A percentile compares a stretch with the other conserved stretches of the same genome.
Conservation (phyloP, 2,113 vertebrate species). For the Bungarus multicinctus region DNA sequence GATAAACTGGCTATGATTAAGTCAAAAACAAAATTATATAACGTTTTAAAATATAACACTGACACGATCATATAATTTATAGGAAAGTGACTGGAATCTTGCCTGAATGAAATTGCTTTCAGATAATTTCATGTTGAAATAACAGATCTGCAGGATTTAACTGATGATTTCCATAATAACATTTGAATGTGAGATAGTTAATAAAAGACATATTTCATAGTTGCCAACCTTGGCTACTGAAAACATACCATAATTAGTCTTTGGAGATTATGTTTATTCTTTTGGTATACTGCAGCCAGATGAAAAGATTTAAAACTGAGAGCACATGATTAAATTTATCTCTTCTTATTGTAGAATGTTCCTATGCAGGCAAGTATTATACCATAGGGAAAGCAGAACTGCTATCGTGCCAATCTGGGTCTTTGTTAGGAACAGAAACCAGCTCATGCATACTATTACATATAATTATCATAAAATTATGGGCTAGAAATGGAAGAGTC, state of each 20-base stretch:
- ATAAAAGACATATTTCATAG: conserved; percentile 64
- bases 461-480: conserved; percentile 76
- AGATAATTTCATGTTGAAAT: conserved; percentile 36
- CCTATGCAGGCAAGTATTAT: conserved; percentile 34
- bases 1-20: background rate
- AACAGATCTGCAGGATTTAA: conserved; percentile 33
- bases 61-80: conserved; percentile 15
- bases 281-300: conserved; percentile 3
- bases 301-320: conserved; percentile 39
- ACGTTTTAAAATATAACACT: conserved; percentile 5
- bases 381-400: conserved; percentile 31
- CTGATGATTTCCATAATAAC: conserved; percentile 44
- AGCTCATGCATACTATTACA: conserved; percentile 70
- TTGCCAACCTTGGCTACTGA: conserved; percentile 42
- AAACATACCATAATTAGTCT: conserved; percentile 25
- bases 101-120: background rate
- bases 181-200: conserved; percentile 40
- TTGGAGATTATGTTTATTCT: conserved; percentile 18
- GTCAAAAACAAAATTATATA: background rate
- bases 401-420: conserved; percentile 51
- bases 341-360: conserved; percentile 33
- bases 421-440: conserved; percentile 64
- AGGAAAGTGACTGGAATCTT: background rate
- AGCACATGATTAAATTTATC: conserved; percentile 42
- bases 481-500: conserved; percentile 70